phyloP scores from a whole-genome alignment of 2,888 invertebrate genomes.

The Heliconius aoede region DNA sequence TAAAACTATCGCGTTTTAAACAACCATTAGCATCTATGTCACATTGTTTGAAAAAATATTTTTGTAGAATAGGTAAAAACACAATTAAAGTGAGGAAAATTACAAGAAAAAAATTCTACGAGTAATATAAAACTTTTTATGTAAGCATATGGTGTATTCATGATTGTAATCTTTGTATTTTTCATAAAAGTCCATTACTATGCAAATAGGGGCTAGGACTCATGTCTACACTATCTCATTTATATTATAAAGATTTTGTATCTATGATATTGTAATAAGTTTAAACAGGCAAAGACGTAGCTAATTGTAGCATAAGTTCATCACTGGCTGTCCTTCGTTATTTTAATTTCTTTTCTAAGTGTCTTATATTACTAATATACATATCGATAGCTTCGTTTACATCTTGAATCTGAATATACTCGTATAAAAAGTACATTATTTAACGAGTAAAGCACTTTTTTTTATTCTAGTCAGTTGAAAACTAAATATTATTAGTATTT shows the following conservation, averaged over 20 bases:
- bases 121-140: not conserved
- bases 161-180: not conserved
- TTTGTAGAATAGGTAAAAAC: not conserved
- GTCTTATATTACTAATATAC: too few species aligned
- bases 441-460: too few species aligned
- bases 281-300: too few species aligned
- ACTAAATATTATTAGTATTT: not conserved
- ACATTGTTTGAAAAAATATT: not conserved
- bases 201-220: not conserved
- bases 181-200: not conserved
- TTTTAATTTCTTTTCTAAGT: too few species aligned
- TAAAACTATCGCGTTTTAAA: not conserved
- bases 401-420: too few species aligned
- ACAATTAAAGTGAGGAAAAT: not conserved
- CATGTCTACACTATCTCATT: not conserved
- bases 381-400: too few species aligned
- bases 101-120: too few species aligned
- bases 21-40: not conserved
- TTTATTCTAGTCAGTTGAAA: too few species aligned
- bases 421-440: too few species aligned
- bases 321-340: too few species aligned
- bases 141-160: not conserved
- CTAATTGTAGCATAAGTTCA: too few species aligned
- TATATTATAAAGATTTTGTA: not conserved
- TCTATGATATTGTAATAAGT: too few species aligned